A percentile compares a stretch with the other conserved stretches of the same genome.
Evolutionary conservation across 2,797 vertebrate species (phyloP).

Genomic region (Xenentodon cancila): DNA sequence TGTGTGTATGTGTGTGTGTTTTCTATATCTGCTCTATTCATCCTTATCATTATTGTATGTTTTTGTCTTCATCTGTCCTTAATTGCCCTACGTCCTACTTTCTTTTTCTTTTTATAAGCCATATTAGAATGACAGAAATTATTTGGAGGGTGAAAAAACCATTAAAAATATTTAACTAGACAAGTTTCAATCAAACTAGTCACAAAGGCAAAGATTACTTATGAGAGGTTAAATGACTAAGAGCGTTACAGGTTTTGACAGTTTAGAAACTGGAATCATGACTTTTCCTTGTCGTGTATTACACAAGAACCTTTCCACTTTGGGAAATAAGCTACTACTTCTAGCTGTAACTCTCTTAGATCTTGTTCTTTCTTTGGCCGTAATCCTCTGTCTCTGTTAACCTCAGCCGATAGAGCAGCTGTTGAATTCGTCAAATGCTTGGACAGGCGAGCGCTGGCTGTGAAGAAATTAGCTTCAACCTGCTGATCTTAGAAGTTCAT

Average conservation of each 20-base stretch:
- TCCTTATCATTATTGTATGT: neutral
- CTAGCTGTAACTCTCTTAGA: neutral
- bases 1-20: conserved; percentile 8
- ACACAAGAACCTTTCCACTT: neutral
- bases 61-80: neutral
- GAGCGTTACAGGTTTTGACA: neutral
- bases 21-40: neutral
- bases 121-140: too few species aligned
- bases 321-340: neutral
- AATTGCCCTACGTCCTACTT: too few species aligned
- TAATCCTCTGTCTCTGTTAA: conserved; percentile 24
- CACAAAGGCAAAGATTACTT: too few species aligned
- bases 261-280: neutral
- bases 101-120: too few species aligned
- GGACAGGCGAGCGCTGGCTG: conserved; percentile 52
- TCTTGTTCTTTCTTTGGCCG: conserved; percentile 3
- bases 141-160: too few species aligned
- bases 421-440: conserved; percentile 63
- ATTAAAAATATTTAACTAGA: too few species aligned
- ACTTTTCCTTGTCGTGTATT: neutral
- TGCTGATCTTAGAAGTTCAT: conserved; percentile 31
- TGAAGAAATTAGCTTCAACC: conserved; percentile 42
- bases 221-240: neutral
- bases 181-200: too few species aligned
- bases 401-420: conserved; percentile 58